Evolutionary conservation across 2,113 vertebrate species (phyloP), one percentile per base, ranked within the genome.

Genomic region (Platysternon megacephalum): DNA sequence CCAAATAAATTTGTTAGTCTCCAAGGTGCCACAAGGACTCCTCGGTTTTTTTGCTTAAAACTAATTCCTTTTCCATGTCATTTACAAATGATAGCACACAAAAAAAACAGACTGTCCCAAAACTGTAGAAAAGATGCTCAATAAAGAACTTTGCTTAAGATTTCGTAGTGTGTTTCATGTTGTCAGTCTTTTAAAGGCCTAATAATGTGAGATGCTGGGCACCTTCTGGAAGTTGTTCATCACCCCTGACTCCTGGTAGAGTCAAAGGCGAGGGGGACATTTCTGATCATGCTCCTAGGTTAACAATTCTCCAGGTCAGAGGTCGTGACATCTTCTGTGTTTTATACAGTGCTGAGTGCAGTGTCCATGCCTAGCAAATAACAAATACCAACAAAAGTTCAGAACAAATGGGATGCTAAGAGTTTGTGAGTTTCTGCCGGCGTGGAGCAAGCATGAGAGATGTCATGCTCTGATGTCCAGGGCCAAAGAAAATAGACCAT

Each of bases 51-150:
- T 48, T 48, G 58, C 48, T 89, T 48, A 9, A n/a, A 82, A 3
- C 42, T 28, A 52, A 39, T 17, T 85, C 65, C 39, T 53, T 55
- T 82, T 8, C 19, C 3, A 2, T 3, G 6, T 26, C 82, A 44
- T 29, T 26, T 52, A 51, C 19, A 86, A 76, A 52, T 0, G 0
- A 24, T 28, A 3, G 0, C 2, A 12, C 0, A 16, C 65, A 61
- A 61, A 3, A 19, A 42, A 19, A 78, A 44, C n/a, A 11, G 51
- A 26, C 29, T 72, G 16, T 28, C 13, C 9, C 83, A 80, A 61
- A 2, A 9, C 11, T 84, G 21, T 42, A 68, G 55, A 58, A 90
- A 86, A 19, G 2, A 21, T 46, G 68, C 19, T 29, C 14, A 56
- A 14, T 79, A 28, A 48, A 58, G 9, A 90, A 49, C 32, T 0